A percentile compares a stretch with the other conserved stretches of the same genome.
phyloP scores from a whole-genome alignment of 1,140 invertebrate genomes.

The Drosophila saltans region DNA sequence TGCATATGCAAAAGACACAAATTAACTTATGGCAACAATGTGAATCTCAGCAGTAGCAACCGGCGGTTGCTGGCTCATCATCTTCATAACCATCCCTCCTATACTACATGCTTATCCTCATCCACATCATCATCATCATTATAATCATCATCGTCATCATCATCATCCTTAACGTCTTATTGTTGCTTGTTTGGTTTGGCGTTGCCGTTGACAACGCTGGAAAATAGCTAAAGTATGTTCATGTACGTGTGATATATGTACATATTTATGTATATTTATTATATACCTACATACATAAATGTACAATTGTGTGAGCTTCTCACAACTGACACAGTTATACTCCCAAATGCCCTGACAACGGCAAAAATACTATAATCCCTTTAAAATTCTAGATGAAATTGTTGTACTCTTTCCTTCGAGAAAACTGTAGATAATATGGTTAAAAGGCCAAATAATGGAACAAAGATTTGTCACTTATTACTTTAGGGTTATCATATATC shows the following conservation, averaged over 20 bases:
- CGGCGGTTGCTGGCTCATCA: conserved; percentile 30
- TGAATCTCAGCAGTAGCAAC: conserved; percentile 25
- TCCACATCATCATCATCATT: conserved; percentile 40
- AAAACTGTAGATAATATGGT: too few species aligned
- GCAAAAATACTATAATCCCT: conserved; percentile 37
- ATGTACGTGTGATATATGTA: not conserved
- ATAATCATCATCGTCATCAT: conserved; percentile 26
- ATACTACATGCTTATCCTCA: conserved; percentile 20
- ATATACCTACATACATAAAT: not conserved
- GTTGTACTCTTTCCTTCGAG: conserved; percentile 22
- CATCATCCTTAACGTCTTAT: conserved; percentile 41
- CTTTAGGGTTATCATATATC: too few species aligned
- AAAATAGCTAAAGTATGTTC: conserved; percentile 66
- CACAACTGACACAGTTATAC: conserved; percentile 63
- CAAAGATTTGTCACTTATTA: too few species aligned
- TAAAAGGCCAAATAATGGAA: too few species aligned
- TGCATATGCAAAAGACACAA: conserved; percentile 69
- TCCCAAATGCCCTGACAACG: conserved; percentile 67
- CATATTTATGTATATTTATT: not conserved
- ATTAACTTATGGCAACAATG: conserved; percentile 77
- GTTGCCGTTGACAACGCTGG: conserved; percentile 60
- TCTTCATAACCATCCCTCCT: conserved; percentile 35
- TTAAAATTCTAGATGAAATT: not conserved
- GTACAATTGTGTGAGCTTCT: not conserved
- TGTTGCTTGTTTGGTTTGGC: conserved; percentile 50